Conservation (phyloP, 1,140 invertebrate species). For the Theocolax elegans region DNA sequence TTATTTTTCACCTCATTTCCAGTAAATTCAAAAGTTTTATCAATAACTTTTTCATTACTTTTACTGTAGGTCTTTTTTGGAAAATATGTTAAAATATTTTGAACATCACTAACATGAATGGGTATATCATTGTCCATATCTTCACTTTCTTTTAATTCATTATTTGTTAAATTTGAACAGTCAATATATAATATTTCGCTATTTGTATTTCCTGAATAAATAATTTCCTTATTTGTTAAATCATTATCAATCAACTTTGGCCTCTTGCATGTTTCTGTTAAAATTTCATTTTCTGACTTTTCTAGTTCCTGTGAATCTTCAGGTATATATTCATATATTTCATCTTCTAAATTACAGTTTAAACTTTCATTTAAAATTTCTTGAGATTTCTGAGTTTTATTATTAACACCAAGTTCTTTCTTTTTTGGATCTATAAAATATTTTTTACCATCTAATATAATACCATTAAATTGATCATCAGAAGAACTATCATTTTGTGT, state of each 20-base stretch:
- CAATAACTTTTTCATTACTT: slow-evolving; percentile 4
- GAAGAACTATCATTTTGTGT: slow-evolving; percentile 18
- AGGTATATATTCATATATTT: slow-evolving; percentile 30
- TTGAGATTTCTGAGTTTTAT: background rate
- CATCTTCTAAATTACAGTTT: slow-evolving; percentile 23
- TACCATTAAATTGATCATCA: background rate
- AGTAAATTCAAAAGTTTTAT: background rate
- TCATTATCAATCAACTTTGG: background rate
- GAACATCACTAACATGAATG: too few species aligned
- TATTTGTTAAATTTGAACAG: background rate
- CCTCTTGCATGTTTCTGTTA: background rate
- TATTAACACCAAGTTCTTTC: background rate
- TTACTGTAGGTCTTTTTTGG: background rate
- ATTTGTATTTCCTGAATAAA: background rate
- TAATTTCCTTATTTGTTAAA: background rate
- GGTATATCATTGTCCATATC: too few species aligned
- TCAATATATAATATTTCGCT: slow-evolving; percentile 7
- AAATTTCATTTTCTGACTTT: background rate
- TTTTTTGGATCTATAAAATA: slow-evolving; percentile 13
- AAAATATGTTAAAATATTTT: background rate
- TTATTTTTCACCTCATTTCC: slow-evolving; percentile 25
- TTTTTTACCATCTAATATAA: slow-evolving; percentile 18
- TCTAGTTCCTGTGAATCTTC: background rate
- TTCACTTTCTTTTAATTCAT: too few species aligned
- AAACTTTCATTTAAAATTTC: slow-evolving; percentile 24